Evolutionary conservation across 2,888 invertebrate genomes (phyloP).

Genomic region (Dryococelus australis): DNA sequence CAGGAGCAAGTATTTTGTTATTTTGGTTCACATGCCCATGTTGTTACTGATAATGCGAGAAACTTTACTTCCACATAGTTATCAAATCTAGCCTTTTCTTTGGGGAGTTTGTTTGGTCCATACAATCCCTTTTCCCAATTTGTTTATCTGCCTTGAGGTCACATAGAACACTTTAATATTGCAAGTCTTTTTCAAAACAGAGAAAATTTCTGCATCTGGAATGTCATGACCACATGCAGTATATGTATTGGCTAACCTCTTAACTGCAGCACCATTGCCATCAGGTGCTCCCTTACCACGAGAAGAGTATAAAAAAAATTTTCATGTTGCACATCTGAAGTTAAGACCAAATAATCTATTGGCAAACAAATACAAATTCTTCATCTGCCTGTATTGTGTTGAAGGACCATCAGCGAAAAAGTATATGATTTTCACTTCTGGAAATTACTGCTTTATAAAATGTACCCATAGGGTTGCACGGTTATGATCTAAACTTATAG

Average conservation of each 20-base stretch:
- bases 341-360: background rate
- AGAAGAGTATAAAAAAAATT: slow-evolving; percentile 27
- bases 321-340: slow-evolving; percentile 30
- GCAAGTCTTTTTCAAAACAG: no score
- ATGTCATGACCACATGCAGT: slow-evolving; percentile 23
- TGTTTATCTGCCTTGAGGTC: background rate
- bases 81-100: no score
- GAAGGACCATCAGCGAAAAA: slow-evolving; percentile 34
- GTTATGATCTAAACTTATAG: slow-evolving; percentile 17
- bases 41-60: no score
- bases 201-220: background rate
- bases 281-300: slow-evolving; percentile 37
- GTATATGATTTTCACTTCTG: slow-evolving; percentile 16
- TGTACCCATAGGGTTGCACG: slow-evolving; percentile 28
- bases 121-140: no score
- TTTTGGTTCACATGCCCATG: no score
- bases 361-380: slow-evolving; percentile 28
- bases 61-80: no score
- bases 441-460: slow-evolving; percentile 3
- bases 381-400: slow-evolving; percentile 31
- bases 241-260: background rate
- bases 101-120: no score
- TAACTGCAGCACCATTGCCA: slow-evolving; percentile 35
- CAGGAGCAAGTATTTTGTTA: no score
- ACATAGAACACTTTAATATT: no score